Conservation (phyloP, 1,140 invertebrate genomes). For the Atta colombica region DNA sequence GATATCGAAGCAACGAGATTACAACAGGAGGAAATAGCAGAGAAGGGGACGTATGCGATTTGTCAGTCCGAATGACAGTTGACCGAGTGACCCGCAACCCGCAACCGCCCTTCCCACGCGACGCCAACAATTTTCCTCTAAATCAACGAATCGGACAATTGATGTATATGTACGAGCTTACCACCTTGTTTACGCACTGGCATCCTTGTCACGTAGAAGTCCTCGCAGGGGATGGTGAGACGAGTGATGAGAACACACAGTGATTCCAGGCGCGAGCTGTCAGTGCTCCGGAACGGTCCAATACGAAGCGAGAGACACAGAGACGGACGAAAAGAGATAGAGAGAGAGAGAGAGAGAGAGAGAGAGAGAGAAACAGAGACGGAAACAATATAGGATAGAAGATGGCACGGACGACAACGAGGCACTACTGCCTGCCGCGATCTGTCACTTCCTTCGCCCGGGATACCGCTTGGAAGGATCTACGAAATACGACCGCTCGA, state of each 20-base stretch:
- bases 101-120: conserved; percentile 61
- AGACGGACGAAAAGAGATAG: no score
- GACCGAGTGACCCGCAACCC: conserved; percentile 80
- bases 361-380: conserved; percentile 16
- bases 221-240: conserved; percentile 28
- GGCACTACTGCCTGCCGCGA: conserved; percentile 21
- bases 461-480: background rate
- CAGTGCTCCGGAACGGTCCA: conserved; percentile 35
- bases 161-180: conserved; percentile 79
- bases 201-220: conserved; percentile 75
- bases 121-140: conserved; percentile 7
- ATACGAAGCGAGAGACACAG: background rate
- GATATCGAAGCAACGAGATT: background rate
- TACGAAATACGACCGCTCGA: background rate
- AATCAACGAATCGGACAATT: conserved; percentile 44
- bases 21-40: background rate
- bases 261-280: conserved; percentile 22
- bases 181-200: conserved; percentile 86
- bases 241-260: background rate
- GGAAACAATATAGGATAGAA: background rate
- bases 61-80: conserved; percentile 75
- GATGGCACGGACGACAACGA: conserved; percentile 24
- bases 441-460: conserved; percentile 67
- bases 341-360: background rate
- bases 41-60: conserved; percentile 41